phyloP scores from a whole-genome alignment of 1,140 invertebrate species.

The Pseudomyrmex pallidus region DNA sequence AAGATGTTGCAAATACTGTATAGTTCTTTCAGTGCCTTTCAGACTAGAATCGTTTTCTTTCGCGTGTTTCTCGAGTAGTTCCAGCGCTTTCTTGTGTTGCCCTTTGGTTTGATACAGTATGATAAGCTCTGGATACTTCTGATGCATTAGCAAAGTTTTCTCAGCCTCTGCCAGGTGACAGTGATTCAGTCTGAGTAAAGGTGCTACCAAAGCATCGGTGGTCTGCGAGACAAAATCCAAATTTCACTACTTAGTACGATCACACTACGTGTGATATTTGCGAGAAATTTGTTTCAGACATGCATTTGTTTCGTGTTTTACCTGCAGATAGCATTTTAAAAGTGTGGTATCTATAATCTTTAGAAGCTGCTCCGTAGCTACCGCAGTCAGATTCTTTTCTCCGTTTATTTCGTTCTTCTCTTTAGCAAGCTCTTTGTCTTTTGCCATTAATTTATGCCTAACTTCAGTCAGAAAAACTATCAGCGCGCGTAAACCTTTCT shows the following conservation, averaged over 20 bases:
- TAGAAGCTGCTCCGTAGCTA: slow-evolving; percentile 88
- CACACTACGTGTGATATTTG: neutral
- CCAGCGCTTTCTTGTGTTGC: slow-evolving; percentile 95
- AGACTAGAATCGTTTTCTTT: slow-evolving; percentile 91
- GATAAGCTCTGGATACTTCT: slow-evolving; percentile 97
- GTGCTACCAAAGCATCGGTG: slow-evolving; percentile 96
- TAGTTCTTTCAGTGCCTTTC: slow-evolving; percentile 92
- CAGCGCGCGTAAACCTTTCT: slow-evolving; percentile 94
- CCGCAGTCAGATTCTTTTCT: slow-evolving; percentile 80
- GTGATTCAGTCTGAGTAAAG: slow-evolving; percentile 96
- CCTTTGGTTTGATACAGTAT: slow-evolving; percentile 98
- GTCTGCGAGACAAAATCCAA: slow-evolving; percentile 87
- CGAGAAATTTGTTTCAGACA: slow-evolving; percentile 7
- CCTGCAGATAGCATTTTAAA: slow-evolving; percentile 97
- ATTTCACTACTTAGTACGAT: neutral
- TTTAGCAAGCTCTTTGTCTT: slow-evolving; percentile 80
- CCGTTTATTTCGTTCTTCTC: slow-evolving; percentile 82
- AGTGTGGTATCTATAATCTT: slow-evolving; percentile 98
- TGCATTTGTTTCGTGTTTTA: slow-evolving; percentile 87
- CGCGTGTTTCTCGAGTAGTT: slow-evolving; percentile 93
- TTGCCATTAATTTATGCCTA: slow-evolving; percentile 85
- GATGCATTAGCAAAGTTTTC: slow-evolving; percentile 92
- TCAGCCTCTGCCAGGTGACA: slow-evolving; percentile 98
- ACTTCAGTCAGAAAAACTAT: slow-evolving; percentile 95
- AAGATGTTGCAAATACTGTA: slow-evolving; percentile 96